Evolutionary conservation across 2,113 vertebrate species (phyloP).

Genomic region (Xiphorhynchus elegans): DNA sequence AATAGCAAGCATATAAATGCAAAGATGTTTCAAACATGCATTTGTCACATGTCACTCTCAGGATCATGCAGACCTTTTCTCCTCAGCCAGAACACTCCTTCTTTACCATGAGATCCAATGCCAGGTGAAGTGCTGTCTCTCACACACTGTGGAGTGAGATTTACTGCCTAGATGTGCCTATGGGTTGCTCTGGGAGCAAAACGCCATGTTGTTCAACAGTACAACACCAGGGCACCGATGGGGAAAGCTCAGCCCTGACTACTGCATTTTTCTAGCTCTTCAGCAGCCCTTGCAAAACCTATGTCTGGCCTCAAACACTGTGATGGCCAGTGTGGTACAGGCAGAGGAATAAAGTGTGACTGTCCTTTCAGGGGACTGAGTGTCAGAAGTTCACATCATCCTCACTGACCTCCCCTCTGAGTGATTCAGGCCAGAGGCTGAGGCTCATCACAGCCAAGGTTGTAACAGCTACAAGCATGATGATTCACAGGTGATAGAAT

Average conservation of each 20-base stretch:
- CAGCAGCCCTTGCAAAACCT: neutral
- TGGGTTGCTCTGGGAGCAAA: neutral
- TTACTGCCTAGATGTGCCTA: accelerated
- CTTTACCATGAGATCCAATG: neutral
- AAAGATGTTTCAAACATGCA: neutral
- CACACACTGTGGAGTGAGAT: neutral
- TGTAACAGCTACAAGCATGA: neutral
- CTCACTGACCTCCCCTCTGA: neutral
- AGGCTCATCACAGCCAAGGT: neutral
- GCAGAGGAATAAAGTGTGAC: neutral
- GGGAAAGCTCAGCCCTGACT: neutral
- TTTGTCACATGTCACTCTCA: neutral
- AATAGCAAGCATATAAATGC: neutral
- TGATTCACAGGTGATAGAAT: neutral
- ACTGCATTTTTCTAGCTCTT: neutral
- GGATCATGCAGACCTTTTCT: neutral
- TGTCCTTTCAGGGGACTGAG: neutral
- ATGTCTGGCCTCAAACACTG: neutral
- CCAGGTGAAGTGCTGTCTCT: neutral
- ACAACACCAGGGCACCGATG: neutral
- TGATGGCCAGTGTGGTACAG: neutral
- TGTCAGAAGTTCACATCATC: neutral
- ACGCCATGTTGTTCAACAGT: neutral
- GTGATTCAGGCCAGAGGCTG: neutral
- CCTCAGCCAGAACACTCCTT: neutral